Conservation (phyloP, 2,797 vertebrate species). For the Morus bassanus region DNA sequence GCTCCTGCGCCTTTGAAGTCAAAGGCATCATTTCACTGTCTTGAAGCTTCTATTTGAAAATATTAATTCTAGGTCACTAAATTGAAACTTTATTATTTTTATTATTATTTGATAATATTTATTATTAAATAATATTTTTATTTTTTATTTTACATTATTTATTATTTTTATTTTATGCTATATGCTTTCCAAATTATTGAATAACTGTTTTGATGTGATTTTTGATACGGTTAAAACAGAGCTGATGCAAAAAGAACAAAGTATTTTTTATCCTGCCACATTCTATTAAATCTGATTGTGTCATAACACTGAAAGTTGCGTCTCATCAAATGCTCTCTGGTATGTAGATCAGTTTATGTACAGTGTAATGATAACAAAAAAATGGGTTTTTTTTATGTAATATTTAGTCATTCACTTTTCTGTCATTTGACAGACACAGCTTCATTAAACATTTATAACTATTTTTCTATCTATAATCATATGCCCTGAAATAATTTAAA, state of each 20-base stretch:
- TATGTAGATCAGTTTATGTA: background rate
- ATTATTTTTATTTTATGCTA: background rate
- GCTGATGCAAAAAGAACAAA: conserved; percentile 14
- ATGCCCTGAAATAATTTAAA: background rate
- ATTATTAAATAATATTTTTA: too few relatives aligned
- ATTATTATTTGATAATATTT: too few relatives aligned
- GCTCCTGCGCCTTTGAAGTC: background rate
- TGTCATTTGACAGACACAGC: background rate
- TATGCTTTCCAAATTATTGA: conserved; percentile 30
- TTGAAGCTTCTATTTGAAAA: conserved; percentile 2
- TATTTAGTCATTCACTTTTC: background rate
- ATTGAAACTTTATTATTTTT: background rate
- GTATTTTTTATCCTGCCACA: background rate
- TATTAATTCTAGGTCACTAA: background rate
- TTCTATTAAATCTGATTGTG: background rate
- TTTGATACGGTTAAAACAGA: conserved; percentile 41
- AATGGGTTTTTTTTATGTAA: background rate
- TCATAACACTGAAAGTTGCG: background rate
- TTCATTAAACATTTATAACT: background rate
- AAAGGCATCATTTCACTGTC: background rate
- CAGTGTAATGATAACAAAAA: background rate
- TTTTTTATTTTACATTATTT: too few relatives aligned
- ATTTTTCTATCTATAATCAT: background rate
- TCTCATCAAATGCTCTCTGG: background rate
- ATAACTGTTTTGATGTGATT: conserved; percentile 15